Percentiles rank a stretch among this genome's conserved stretches.
Conservation (phyloP, 2,888 invertebrate genomes). For the Dioctria rufipes region DNA sequence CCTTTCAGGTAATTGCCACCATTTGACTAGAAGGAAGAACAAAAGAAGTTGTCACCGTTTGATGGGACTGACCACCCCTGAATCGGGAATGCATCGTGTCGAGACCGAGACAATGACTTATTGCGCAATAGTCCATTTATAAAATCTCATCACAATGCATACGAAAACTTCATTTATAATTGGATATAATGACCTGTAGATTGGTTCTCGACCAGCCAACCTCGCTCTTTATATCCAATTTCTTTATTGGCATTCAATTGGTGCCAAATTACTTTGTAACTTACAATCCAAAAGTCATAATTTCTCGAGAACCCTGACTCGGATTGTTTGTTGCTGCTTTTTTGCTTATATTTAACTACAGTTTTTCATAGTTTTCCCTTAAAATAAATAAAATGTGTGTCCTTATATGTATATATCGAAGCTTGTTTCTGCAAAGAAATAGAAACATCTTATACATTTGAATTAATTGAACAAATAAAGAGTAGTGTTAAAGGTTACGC, state of each 20-base stretch:
- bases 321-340: slow-evolving; percentile 28
- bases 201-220: slow-evolving; percentile 55
- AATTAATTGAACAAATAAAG: slow-evolving; percentile 38
- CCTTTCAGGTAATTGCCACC: slow-evolving; percentile 50
- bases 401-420: slow-evolving; percentile 13
- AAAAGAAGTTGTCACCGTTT: slow-evolving; percentile 15
- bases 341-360: no score
- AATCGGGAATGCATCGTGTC: slow-evolving; percentile 21
- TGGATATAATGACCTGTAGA: slow-evolving; percentile 48
- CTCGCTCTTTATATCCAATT: slow-evolving; percentile 40
- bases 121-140: slow-evolving; percentile 24
- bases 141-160: slow-evolving; percentile 15
- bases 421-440: slow-evolving; percentile 20
- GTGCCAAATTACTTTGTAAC: background rate
- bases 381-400: slow-evolving; percentile 27
- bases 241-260: background rate
- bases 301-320: background rate
- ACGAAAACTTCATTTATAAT: background rate
- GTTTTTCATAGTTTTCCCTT: slow-evolving; percentile 31
- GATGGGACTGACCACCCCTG: slow-evolving; percentile 56
- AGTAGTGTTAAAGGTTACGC: slow-evolving; percentile 32
- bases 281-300: slow-evolving; percentile 15
- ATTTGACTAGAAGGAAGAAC: background rate
- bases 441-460: slow-evolving; percentile 27
- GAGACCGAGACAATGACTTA: slow-evolving; percentile 31